phyloP scores from a whole-genome alignment of 2,113 vertebrate genomes.

The Phodopus roborovskii region DNA sequence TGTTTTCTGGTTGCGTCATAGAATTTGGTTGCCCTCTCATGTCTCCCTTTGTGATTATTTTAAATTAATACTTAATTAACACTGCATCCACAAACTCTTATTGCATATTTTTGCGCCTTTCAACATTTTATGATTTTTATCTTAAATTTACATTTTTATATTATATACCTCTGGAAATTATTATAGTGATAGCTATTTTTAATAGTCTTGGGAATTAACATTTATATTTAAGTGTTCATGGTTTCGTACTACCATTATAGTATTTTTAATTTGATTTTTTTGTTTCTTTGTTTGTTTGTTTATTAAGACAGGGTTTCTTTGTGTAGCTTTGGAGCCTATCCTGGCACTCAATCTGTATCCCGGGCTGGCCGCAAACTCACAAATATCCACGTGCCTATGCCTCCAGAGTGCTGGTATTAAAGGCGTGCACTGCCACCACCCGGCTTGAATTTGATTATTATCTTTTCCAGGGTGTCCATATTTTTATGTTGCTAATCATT shows the following conservation, averaged over 20 bases:
- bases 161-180: background rate
- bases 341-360: no score
- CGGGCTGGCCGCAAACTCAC: no score
- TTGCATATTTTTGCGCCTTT: background rate
- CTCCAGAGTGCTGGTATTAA: no score
- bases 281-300: no score
- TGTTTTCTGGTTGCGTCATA: background rate
- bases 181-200: background rate
- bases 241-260: background rate
- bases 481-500: background rate
- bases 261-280: background rate
- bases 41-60: background rate
- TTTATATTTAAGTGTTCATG: background rate
- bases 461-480: background rate
- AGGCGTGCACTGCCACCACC: no score
- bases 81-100: background rate
- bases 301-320: no score
- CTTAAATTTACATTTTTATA: background rate
- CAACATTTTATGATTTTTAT: background rate
- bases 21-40: background rate
- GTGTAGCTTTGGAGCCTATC: no score
- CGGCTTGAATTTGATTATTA: background rate
- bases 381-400: no score
- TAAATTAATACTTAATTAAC: background rate
- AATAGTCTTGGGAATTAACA: background rate